A percentile compares a stretch with the other conserved stretches of the same genome.
Evolutionary conservation across 2,888 invertebrate species (phyloP).

Genomic region (Lagria hirta): DNA sequence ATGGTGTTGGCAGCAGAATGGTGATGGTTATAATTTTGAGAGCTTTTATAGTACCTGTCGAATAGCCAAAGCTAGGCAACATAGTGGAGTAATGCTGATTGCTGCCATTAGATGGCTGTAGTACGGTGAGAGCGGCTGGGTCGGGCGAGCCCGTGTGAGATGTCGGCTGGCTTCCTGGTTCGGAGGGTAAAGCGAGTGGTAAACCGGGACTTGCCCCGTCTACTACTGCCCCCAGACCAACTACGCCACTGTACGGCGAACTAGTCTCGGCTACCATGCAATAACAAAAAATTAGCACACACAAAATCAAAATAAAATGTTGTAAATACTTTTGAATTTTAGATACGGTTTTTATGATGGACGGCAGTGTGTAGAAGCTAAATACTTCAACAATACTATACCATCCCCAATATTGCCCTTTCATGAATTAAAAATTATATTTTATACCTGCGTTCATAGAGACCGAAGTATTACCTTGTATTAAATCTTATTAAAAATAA

Average conservation of each 20-base stretch:
- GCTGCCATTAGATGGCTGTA: slow-evolving; percentile 62
- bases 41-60: slow-evolving; percentile 63
- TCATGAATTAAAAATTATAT: not conserved
- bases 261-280: slow-evolving; percentile 52
- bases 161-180: slow-evolving; percentile 52
- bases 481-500: too few species aligned
- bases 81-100: slow-evolving; percentile 63
- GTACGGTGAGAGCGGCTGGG: slow-evolving; percentile 56
- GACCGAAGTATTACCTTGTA: too few species aligned
- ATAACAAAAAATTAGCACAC: slow-evolving; percentile 45
- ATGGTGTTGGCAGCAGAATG: not conserved
- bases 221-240: slow-evolving; percentile 51
- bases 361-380: slow-evolving; percentile 1
- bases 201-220: slow-evolving; percentile 57
- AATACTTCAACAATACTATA: not conserved
- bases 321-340: slow-evolving; percentile 8
- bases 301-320: slow-evolving; percentile 37
- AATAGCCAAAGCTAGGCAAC: slow-evolving; percentile 71
- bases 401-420: not conserved
- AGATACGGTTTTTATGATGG: not conserved
- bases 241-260: slow-evolving; percentile 55
- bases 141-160: slow-evolving; percentile 58
- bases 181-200: slow-evolving; percentile 54
- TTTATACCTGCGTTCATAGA: too few species aligned
- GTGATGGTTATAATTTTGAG: too few species aligned